These are phyloP conservation scores for Plebejus melissa DNA, from an alignment of 2,888 invertebrate genomes.

Conservation along the genomic window DNA sequence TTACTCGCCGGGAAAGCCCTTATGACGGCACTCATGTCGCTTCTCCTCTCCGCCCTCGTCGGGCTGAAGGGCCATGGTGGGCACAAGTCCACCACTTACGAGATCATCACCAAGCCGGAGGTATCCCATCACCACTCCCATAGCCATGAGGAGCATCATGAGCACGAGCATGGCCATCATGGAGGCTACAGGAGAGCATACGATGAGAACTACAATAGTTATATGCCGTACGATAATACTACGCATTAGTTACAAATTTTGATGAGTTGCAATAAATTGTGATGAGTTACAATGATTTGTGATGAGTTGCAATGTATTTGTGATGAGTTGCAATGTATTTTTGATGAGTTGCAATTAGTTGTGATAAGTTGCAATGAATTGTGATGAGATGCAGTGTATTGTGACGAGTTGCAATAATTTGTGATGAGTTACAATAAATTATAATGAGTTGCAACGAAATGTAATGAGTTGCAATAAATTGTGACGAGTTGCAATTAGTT, in stretches of 20 bases:
- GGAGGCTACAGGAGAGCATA: slow-evolving; percentile 78
- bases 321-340: neutral
- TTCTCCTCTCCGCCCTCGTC: slow-evolving; percentile 86
- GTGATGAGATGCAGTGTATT: neutral
- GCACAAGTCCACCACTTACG: slow-evolving; percentile 87
- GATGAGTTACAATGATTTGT: neutral
- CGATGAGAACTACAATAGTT: slow-evolving; percentile 66
- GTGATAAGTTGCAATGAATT: neutral
- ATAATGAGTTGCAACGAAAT: neutral
- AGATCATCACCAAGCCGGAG: slow-evolving; percentile 90
- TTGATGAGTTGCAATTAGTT: too few species aligned
- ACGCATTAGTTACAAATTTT: slow-evolving; percentile 35
- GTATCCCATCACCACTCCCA: slow-evolving; percentile 85
- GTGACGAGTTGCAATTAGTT: neutral
- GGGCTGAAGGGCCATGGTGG: slow-evolving; percentile 86
- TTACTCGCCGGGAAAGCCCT: slow-evolving; percentile 90
- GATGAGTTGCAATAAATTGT: neutral
- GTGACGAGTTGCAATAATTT: neutral
- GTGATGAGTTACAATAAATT: neutral
- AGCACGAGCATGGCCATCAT: slow-evolving; percentile 74
- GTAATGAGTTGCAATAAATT: neutral
- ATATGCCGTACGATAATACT: slow-evolving; percentile 64
- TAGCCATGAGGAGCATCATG: slow-evolving; percentile 83
- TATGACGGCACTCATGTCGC: slow-evolving; percentile 88
- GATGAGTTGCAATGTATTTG: neutral